Evolutionary conservation across 2,797 vertebrate genomes (phyloP), one percentile per base, ranked within the genome.

Genomic region (Scarus forsteni): DNA sequence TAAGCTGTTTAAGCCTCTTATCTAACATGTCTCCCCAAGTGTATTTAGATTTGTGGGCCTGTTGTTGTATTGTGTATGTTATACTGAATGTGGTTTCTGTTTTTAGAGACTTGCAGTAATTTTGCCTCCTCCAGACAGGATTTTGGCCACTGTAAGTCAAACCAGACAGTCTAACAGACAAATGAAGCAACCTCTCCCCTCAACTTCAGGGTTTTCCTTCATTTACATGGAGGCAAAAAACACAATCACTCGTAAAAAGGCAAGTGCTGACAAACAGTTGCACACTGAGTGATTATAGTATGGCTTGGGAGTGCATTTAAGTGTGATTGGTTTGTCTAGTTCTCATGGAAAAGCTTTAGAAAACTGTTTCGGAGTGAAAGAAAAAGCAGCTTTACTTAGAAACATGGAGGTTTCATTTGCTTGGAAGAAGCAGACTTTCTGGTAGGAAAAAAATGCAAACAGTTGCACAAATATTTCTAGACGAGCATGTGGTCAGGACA

Each of bases 91-190:
- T 78, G 82, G 69, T 80, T 83, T 84, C 67, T 74, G 71, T 90
- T 90, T 92, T 91, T 93, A 34, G 7, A 93, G 89, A 87, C 90
- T 91, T 93, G 93, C 91, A 93, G 91, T 89, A 86, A 91, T 83
- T 84, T 79, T 88, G 93, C 89, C 88, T 91, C 90, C 91, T 93
- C 91, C 89, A 93, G 91, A 92, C 88, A 90, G 60, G n/a, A 89
- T 75, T 94, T 87, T 92, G 90, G 92, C 94, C 93, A 89, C 92
- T 90, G 85, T 95, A 94, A 95, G 94, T 94, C 88, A 94, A 94
- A 87, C 85, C 93, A 95, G 92, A 91, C 91, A 81, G 75, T 77
- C 65, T 60, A 58, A 75, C 64, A 83, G 71, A 83, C 66, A 80
- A 77, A 82, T 67, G n/a, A 74, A 68, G 39, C 14, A 16, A 65